These are phyloP conservation scores for Drosophila nr. medialis DNA, from an alignment of 2,888 invertebrate genomes.

Conservation along the genomic window DNA sequence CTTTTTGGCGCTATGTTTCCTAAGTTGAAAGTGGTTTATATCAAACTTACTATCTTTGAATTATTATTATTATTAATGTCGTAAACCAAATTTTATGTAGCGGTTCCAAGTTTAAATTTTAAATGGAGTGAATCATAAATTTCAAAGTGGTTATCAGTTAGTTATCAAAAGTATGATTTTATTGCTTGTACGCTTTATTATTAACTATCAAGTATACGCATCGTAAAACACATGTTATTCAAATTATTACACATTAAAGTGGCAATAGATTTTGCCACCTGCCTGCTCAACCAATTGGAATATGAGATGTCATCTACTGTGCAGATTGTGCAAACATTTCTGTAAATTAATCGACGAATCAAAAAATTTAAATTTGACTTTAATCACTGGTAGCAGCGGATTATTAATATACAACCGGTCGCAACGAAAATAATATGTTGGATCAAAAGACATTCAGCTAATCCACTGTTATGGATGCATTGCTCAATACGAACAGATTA, in stretches of 20 bases:
- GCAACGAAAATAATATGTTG: not conserved
- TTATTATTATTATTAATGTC: not conserved
- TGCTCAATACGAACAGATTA: slow-evolving; percentile 38
- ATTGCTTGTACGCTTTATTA: not conserved
- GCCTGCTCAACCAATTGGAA: slow-evolving; percentile 12
- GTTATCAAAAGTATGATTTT: not conserved
- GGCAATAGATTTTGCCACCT: slow-evolving; percentile 16
- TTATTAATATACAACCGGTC: slow-evolving; percentile 47
- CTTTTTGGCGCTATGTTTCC: slow-evolving; percentile 11
- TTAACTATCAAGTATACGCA: slow-evolving; percentile 7
- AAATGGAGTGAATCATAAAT: not conserved
- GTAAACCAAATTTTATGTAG: not conserved
- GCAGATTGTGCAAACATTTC: slow-evolving; percentile 44
- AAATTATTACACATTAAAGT: slow-evolving; percentile 17
- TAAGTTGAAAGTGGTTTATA: not conserved
- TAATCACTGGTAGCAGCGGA: slow-evolving; percentile 56
- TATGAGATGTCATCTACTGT: slow-evolving; percentile 26
- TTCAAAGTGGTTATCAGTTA: not conserved
- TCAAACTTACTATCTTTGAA: not conserved
- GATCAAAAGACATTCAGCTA: slow-evolving; percentile 23
- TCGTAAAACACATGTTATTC: slow-evolving; percentile 10
- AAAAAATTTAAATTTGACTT: slow-evolving; percentile 54
- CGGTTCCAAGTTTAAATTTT: not conserved
- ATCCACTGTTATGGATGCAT: slow-evolving; percentile 36
- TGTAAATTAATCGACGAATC: slow-evolving; percentile 36